Evolutionary conservation across 1,140 invertebrate genomes (phyloP), one percentile per base, ranked within the genome.

Genomic region (Alviniconcha marisindica): DNA sequence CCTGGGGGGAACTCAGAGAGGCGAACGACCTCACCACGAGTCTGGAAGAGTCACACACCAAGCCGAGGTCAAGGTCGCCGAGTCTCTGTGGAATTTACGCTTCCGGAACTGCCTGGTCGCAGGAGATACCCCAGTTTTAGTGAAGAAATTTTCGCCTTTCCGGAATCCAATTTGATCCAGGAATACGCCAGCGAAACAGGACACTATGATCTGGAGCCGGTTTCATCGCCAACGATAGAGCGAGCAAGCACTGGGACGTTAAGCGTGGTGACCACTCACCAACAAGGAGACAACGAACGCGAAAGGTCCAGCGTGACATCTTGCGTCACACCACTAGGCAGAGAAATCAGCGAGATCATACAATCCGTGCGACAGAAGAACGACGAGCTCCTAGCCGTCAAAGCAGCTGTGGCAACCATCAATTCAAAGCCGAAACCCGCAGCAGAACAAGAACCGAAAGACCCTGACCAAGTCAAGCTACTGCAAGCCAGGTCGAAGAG

Each of bases 291-390:
- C 18, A 48, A 48, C 44, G 18, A 18, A 48, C 69, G 69, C 69
- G 31, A 21, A 28, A 31, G 31, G 63, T 66, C 31, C 63, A 33
- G 69, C 69, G 33, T 36, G 18, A 40, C 69, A 10, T 18, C 69
- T 14, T 24, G 69, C 36, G 28, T 71, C 15, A 71, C 69, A 2
- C 38, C 69, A 15, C 3, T 76, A 36, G 40, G 31, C 40, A n/a
- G 36, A n/a, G 42, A 76, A n/a, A 48, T 76, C 24, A 31, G 24
- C 40, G 24, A 76, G n/a, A 40, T 76, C 24, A 28, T 76, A 24
- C 31, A 76, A 3, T 28, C 73, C 15, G 73, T 76, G 21, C 40
- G 73, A 4, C 24, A 76, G 73, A 76, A 76, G 28, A 76, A 51
- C 42, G 42, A 31, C 12, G n/a, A 51, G 10, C 44, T 76, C n/a